These are phyloP conservation scores for Sphaerophoria rueppellii DNA, from an alignment of 2,888 invertebrate species.

Conservation along the genomic window DNA sequence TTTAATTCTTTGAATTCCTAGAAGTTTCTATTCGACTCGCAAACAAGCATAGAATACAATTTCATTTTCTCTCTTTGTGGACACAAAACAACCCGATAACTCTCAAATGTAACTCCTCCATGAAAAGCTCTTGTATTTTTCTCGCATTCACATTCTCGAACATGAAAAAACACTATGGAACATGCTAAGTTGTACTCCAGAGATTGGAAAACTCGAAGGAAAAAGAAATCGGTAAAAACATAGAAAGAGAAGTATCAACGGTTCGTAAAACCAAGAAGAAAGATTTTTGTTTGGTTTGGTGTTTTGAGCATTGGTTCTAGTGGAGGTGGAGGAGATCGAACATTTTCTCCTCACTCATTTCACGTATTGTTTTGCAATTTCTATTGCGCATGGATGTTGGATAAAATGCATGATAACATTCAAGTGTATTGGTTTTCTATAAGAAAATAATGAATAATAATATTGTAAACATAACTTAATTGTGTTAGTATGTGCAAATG, in stretches of 20 bases:
- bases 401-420: background rate
- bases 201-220: constrained; percentile 3
- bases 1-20: too few relatives aligned
- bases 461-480: constrained; percentile 56
- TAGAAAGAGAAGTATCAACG: constrained; percentile 15
- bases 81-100: too few relatives aligned
- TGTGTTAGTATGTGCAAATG: constrained; percentile 49
- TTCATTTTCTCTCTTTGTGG: too few relatives aligned
- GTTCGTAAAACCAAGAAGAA: background rate
- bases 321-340: background rate
- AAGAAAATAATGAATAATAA: constrained; percentile 18
- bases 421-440: constrained; percentile 22
- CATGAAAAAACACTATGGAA: background rate
- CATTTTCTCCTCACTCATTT: constrained; percentile 8
- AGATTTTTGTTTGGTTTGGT: background rate
- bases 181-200: background rate
- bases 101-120: constrained; percentile 2
- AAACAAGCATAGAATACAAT: too few relatives aligned
- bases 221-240: constrained; percentile 21
- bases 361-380: constrained; percentile 1
- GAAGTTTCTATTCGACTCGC: too few relatives aligned
- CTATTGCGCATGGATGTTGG: constrained; percentile 26
- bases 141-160: background rate
- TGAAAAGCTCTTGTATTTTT: constrained; percentile 1
- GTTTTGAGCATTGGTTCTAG: background rate